Evolutionary conservation across 2,797 vertebrate genomes (phyloP).

Genomic region (Leptatherina wallacei): DNA sequence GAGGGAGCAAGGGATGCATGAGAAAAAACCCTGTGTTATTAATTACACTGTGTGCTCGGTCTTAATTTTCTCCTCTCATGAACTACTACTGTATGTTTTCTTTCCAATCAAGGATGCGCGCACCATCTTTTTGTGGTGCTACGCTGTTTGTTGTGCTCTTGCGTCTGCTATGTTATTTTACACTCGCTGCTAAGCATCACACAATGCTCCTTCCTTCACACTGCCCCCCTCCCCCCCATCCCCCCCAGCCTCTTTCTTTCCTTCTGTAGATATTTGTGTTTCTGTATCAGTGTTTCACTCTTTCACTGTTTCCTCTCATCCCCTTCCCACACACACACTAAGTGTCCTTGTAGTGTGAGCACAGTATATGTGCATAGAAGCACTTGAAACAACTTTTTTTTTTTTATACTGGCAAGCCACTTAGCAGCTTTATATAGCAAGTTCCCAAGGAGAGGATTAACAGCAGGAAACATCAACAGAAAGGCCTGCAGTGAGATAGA

Average conservation of each 20-base stretch:
- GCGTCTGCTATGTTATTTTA: constrained; percentile 55
- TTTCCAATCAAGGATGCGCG: constrained; percentile 38
- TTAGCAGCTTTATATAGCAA: constrained; percentile 81
- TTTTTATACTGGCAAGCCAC: constrained; percentile 70
- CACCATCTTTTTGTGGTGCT: constrained; percentile 26
- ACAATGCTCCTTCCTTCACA: constrained; percentile 52
- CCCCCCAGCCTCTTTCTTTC: constrained; percentile 37
- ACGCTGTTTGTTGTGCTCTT: constrained; percentile 35
- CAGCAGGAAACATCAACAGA: constrained; percentile 75
- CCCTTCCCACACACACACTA: constrained; percentile 71
- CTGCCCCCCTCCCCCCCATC: constrained; percentile 40
- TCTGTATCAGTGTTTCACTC: constrained; percentile 54
- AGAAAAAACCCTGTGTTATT: constrained; percentile 57
- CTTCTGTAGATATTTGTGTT: constrained; percentile 68
- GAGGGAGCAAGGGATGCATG: constrained; percentile 60
- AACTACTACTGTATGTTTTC: constrained; percentile 29
- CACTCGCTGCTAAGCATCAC: constrained; percentile 58
- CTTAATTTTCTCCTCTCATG: constrained; percentile 45
- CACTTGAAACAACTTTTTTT: constrained; percentile 77
- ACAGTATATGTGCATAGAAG: constrained; percentile 65
- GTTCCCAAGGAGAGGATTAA: constrained; percentile 80
- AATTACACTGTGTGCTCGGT: constrained; percentile 60
- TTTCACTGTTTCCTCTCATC: constrained; percentile 63
- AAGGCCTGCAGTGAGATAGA: constrained; percentile 57
- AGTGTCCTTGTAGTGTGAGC: constrained; percentile 73